phyloP scores from a whole-genome alignment of 2,113 vertebrate genomes.

The Porphyrio hochstetteri region DNA sequence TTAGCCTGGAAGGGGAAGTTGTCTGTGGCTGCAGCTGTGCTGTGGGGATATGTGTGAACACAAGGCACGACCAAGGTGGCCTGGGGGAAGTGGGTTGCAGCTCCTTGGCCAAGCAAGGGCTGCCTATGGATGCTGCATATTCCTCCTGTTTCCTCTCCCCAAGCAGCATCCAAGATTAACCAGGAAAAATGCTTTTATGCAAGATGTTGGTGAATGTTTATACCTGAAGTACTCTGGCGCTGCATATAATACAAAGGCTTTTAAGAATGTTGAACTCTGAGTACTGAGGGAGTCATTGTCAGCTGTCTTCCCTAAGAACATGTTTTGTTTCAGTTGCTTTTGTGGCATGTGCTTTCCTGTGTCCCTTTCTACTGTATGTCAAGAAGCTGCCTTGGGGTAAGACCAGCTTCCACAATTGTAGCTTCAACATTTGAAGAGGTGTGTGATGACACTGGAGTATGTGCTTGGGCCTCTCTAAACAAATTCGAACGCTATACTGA shows the following conservation, averaged over 20 bases:
- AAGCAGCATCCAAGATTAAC: background rate
- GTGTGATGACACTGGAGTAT: background rate
- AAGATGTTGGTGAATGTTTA: background rate
- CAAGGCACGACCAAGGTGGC: background rate
- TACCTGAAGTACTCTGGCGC: background rate
- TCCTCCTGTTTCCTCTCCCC: background rate
- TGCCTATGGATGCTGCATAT: background rate
- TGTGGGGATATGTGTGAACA: background rate
- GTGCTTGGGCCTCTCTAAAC: background rate
- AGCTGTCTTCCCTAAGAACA: background rate
- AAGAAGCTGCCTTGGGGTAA: background rate
- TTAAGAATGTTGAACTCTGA: background rate
- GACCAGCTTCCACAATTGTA: background rate
- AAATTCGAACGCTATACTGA: background rate
- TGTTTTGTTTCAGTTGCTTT: background rate
- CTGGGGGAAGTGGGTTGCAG: background rate
- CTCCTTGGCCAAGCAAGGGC: background rate
- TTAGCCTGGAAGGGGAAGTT: background rate
- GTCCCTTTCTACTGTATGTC: background rate
- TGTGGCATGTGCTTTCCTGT: background rate
- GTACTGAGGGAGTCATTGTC: background rate
- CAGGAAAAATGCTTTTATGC: background rate
- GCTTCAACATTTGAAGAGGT: background rate
- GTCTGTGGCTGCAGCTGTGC: background rate
- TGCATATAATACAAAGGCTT: background rate